Conservation (phyloP, 1,140 invertebrate genomes). For the Drosophila athabasca region DNA sequence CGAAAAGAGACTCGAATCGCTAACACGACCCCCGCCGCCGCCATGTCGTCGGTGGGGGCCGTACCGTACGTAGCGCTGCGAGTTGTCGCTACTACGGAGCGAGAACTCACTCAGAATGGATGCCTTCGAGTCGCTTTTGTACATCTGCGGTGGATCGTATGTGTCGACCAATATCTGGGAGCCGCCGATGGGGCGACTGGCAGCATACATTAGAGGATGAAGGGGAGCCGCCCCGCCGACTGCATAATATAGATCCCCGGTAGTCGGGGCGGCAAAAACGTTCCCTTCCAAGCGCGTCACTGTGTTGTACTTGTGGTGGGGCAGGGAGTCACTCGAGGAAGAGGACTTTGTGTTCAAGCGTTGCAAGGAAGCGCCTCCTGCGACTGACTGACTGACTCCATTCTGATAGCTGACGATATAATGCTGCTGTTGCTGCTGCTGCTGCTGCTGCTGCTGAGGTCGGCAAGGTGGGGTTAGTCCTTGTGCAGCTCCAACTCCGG, state of each 20-base stretch:
- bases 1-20: constrained; percentile 74
- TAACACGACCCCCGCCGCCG: constrained; percentile 47
- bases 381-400: constrained; percentile 13
- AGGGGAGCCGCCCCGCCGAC: constrained; percentile 43
- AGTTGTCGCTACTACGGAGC: constrained; percentile 77
- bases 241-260: constrained; percentile 66
- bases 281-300: constrained; percentile 71
- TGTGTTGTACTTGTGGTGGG: constrained; percentile 77
- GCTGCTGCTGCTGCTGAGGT: constrained; percentile 50
- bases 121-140: constrained; percentile 80
- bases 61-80: constrained; percentile 69
- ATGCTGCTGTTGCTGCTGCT: constrained; percentile 43
- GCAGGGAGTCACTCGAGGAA: constrained; percentile 81
- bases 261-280: constrained; percentile 45
- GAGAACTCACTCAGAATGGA: constrained; percentile 82
- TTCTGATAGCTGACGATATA: constrained; percentile 69
- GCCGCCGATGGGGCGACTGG: constrained; percentile 74
- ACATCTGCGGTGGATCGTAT: constrained; percentile 76
- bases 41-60: constrained; percentile 46
- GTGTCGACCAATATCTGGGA: constrained; percentile 76
- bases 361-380: constrained; percentile 46
- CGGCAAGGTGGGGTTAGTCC: constrained; percentile 23
- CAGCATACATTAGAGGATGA: constrained; percentile 76
- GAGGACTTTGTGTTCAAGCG: constrained; percentile 81
- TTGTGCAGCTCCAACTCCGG: constrained; percentile 16